A percentile compares a stretch with the other conserved stretches of the same genome.
Conservation (phyloP, 2,888 invertebrate species). For the Aelia acuminata region DNA sequence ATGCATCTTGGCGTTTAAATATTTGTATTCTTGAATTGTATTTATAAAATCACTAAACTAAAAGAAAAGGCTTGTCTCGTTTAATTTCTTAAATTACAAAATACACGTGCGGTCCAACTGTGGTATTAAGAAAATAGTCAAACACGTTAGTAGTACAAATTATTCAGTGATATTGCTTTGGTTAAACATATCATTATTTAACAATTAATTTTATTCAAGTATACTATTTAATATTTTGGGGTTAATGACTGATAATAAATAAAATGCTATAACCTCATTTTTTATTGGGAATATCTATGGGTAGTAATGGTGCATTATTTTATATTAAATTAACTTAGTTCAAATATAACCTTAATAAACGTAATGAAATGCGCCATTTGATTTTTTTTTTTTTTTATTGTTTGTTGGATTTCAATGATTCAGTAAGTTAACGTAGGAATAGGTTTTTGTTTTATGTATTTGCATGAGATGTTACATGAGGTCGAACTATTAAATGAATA, state of each 20-base stretch:
- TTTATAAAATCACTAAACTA: too few species aligned
- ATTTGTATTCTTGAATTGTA: too few species aligned
- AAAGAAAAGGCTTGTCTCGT: too few species aligned
- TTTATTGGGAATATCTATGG: not conserved
- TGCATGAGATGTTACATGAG: conserved; percentile 30
- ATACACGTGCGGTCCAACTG: too few species aligned
- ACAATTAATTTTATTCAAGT: not conserved
- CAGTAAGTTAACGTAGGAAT: not conserved
- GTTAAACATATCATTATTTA: not conserved
- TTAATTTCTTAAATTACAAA: too few species aligned
- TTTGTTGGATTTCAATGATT: not conserved
- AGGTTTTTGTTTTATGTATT: not conserved
- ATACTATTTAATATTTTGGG: not conserved
- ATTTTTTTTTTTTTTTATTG: not conserved
- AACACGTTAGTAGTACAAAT: too few species aligned
- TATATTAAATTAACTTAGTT: not conserved
- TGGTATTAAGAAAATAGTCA: too few species aligned
- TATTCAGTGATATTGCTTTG: conserved; percentile 31
- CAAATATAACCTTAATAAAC: not conserved
- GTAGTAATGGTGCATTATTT: not conserved
- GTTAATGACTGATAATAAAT: not conserved
- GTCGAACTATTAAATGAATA: conserved; percentile 5
- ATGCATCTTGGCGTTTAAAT: too few species aligned
- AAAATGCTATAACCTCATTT: not conserved
- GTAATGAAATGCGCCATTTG: not conserved